A percentile compares a stretch with the other conserved stretches of the same genome.
Evolutionary conservation across 2,888 invertebrate genomes (phyloP).

Genomic region (Sinodicranocentrus sp.): DNA sequence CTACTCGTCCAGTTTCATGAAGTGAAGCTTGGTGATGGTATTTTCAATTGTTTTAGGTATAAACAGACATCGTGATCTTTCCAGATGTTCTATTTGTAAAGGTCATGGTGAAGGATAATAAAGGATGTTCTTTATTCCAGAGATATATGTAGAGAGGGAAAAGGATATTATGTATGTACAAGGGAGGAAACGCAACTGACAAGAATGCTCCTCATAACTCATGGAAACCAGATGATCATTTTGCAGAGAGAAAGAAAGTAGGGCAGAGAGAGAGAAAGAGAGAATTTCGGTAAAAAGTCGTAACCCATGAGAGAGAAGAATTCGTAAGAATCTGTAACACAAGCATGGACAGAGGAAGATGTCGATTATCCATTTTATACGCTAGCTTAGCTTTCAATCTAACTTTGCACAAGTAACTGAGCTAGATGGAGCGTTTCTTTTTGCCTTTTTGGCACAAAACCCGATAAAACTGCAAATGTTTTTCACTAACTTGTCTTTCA

Average conservation of each 20-base stretch:
- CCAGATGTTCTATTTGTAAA: conserved; percentile 38
- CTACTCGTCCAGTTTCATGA: too few species aligned
- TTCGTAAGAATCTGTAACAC: conserved; percentile 3
- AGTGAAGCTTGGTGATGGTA: too few species aligned
- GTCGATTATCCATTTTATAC: conserved; percentile 24
- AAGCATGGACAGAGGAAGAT: not conserved
- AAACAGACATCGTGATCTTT: too few species aligned
- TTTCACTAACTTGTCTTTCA: conserved; percentile 56
- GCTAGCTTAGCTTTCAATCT: not conserved
- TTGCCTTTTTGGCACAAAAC: too few species aligned
- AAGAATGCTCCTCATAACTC: too few species aligned
- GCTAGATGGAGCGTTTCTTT: too few species aligned
- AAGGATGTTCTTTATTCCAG: not conserved
- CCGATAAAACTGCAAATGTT: too few species aligned
- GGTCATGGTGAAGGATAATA: conserved; percentile 62
- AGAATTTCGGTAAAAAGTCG: conserved; percentile 36
- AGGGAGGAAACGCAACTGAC: too few species aligned
- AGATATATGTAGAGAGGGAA: not conserved
- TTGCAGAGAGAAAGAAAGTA: too few species aligned
- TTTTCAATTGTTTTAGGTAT: too few species aligned
- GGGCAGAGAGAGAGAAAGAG: not conserved
- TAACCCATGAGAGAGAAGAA: conserved; percentile 16
- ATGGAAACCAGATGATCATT: too few species aligned
- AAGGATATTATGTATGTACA: not conserved
- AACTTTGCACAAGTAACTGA: too few species aligned